Percentiles rank a stretch among this genome's conserved stretches.
Conservation (phyloP, 2,888 invertebrate genomes). For the Sussaba pulchella region DNA sequence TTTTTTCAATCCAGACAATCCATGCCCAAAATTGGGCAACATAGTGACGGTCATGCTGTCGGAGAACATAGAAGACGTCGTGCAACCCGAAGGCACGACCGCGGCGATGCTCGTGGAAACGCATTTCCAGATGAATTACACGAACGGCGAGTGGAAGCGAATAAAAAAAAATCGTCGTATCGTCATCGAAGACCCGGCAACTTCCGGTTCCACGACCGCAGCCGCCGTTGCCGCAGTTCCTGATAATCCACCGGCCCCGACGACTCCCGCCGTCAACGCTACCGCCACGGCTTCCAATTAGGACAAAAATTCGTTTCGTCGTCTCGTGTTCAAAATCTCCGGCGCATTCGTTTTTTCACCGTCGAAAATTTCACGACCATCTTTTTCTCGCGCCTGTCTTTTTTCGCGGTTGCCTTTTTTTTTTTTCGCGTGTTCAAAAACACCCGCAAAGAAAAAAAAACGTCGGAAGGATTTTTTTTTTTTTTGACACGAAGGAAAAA, state of each 20-base stretch:
- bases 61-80: constrained; percentile 95
- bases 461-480: too few relatives aligned
- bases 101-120: constrained; percentile 94
- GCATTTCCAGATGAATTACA: constrained; percentile 99
- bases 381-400: constrained; percentile 42
- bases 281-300: constrained; percentile 78
- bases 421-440: too few relatives aligned
- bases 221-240: constrained; percentile 68
- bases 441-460: too few relatives aligned
- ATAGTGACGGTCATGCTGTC: constrained; percentile 98
- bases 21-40: constrained; percentile 98
- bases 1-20: constrained; percentile 97
- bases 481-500: too few relatives aligned
- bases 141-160: constrained; percentile 98
- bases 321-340: constrained; percentile 7
- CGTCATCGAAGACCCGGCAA: constrained; percentile 83
- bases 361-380: constrained; percentile 25
- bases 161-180: constrained; percentile 95
- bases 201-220: constrained; percentile 64
- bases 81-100: constrained; percentile 93
- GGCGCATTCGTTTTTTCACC: constrained; percentile 18
- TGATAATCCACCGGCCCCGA: constrained; percentile 78
- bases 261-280: constrained; percentile 71
- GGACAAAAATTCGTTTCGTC: constrained; percentile 28
- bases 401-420: too few relatives aligned